These are phyloP conservation scores for Xestia rhomboidea DNA, from an alignment of 2,888 invertebrate genomes.

Conservation along the genomic window DNA sequence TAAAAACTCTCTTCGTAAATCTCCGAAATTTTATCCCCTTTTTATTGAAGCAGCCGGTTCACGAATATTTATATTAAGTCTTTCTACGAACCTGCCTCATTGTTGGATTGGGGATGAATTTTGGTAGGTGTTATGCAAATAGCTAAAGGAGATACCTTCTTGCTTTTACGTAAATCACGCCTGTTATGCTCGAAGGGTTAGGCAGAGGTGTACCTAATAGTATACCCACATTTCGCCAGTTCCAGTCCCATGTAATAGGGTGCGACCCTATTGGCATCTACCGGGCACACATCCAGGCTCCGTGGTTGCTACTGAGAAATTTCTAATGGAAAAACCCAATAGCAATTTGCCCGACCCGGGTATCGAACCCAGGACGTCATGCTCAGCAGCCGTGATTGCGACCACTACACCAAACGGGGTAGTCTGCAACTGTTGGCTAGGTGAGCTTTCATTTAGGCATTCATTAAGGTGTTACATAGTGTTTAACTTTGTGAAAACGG, in stretches of 20 bases:
- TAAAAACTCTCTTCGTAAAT: conserved; percentile 64
- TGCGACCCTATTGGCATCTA: background rate
- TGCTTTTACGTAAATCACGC: background rate
- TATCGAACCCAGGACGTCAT: no score
- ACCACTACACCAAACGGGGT: no score
- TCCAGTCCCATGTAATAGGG: background rate
- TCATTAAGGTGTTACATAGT: background rate
- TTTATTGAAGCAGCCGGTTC: conserved; percentile 62
- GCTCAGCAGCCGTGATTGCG: no score
- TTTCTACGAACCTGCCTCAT: conserved; percentile 28
- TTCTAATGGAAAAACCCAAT: no score
- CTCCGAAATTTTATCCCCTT: conserved; percentile 63
- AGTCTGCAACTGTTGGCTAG: background rate
- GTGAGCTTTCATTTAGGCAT: background rate
- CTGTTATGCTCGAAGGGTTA: background rate
- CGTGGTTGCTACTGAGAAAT: background rate
- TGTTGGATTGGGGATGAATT: conserved; percentile 21
- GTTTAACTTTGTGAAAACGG: background rate
- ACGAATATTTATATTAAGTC: conserved; percentile 63
- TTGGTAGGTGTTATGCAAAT: conserved; percentile 28
- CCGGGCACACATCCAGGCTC: background rate
- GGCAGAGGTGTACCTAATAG: no score
- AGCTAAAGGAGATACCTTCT: background rate
- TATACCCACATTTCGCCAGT: background rate
- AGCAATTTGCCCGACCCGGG: background rate